phyloP scores from a whole-genome alignment of 2,797 vertebrate genomes.

The Sebastes vulpes region DNA sequence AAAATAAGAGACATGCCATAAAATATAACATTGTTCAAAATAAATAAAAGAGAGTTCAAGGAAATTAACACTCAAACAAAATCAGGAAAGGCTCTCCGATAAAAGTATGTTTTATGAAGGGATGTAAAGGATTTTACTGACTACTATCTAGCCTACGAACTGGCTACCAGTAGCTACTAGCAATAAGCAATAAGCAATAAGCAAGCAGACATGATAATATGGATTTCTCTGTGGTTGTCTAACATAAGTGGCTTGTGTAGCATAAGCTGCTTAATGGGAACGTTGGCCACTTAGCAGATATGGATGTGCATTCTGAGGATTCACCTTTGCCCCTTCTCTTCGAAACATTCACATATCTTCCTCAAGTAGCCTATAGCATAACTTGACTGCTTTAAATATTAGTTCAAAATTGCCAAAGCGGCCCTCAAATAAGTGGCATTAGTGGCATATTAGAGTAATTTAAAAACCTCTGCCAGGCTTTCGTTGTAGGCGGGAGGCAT shows the following conservation, averaged over 20 bases:
- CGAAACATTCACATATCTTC: neutral
- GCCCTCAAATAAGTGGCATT: neutral
- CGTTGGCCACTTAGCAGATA: neutral
- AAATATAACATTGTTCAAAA: neutral
- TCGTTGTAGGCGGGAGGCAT: neutral
- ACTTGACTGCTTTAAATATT: neutral
- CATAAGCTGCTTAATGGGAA: neutral
- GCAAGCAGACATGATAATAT: neutral
- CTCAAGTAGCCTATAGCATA: neutral
- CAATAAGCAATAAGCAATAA: neutral
- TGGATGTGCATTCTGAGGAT: neutral
- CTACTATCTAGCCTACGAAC: too few relatives aligned
- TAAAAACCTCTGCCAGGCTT: neutral
- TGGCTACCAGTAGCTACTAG: too few relatives aligned
- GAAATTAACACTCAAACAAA: too few relatives aligned
- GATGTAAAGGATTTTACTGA: neutral
- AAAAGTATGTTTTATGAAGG: neutral
- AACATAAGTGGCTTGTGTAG: neutral
- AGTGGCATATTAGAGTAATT: neutral
- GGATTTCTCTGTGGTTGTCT: neutral
- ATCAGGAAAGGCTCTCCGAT: too few relatives aligned
- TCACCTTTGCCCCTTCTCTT: neutral
- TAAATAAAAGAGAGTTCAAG: neutral
- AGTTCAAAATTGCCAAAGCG: neutral
- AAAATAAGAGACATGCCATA: neutral